Evolutionary conservation across 1,140 invertebrate genomes (phyloP).

Genomic region (Drosophila watanabei): DNA sequence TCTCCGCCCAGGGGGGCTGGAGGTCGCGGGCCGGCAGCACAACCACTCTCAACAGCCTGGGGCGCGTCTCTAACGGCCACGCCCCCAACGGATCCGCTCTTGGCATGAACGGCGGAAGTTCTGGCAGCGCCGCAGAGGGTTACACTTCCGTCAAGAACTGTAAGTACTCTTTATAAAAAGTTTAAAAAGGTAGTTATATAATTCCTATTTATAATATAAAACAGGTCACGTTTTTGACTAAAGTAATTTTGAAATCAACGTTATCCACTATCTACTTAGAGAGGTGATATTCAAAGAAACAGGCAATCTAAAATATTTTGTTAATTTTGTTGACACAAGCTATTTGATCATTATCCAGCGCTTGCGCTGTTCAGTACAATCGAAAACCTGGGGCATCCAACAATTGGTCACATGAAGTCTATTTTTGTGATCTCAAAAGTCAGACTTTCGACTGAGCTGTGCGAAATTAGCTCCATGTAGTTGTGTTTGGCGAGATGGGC

Average conservation of each 20-base stretch:
- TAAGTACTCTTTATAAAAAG: constrained; percentile 72
- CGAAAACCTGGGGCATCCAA: constrained; percentile 28
- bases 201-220: not conserved
- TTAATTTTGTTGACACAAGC: not conserved
- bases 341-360: not conserved
- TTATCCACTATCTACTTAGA: too few species aligned
- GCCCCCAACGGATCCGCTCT: constrained; percentile 64
- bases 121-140: constrained; percentile 77
- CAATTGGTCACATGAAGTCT: constrained; percentile 21
- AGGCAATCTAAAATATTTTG: not conserved
- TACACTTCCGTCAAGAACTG: constrained; percentile 85
- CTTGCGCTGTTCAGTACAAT: constrained; percentile 24
- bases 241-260: too few species aligned
- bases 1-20: constrained; percentile 86
- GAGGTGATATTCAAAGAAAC: not conserved
- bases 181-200: not conserved
- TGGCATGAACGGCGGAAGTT: constrained; percentile 74
- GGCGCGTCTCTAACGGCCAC: constrained; percentile 75
- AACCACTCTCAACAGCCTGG: constrained; percentile 87
- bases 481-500: constrained; percentile 30
- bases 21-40: constrained; percentile 87
- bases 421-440: constrained; percentile 21
- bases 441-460: not conserved
- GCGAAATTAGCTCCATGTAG: constrained; percentile 7
- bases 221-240: not conserved